Percentiles rank a stretch among this genome's conserved stretches.
phyloP scores from a whole-genome alignment of 1,140 invertebrate genomes.

The Elymnias hypermnestra region DNA sequence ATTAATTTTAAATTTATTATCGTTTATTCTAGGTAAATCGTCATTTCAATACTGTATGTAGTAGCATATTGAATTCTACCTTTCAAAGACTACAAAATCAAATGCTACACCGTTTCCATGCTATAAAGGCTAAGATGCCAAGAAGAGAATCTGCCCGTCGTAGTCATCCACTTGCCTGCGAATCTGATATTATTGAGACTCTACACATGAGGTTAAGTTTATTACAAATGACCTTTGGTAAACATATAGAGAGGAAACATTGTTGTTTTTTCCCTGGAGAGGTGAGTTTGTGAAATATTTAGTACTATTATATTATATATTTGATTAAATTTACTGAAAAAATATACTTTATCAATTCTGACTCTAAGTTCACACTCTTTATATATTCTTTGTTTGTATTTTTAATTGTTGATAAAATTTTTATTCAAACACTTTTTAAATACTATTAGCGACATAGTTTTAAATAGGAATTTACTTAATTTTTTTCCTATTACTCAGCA shows the following conservation, averaged over 20 bases:
- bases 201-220: slow-evolving; percentile 91
- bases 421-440: too few relatives aligned
- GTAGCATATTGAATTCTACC: slow-evolving; percentile 86
- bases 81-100: slow-evolving; percentile 88
- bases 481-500: too few relatives aligned
- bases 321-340: too few relatives aligned
- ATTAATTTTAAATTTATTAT: neutral
- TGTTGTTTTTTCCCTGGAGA: slow-evolving; percentile 94
- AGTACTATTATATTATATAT: neutral
- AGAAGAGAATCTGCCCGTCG: slow-evolving; percentile 88
- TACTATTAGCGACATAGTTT: too few relatives aligned
- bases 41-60: slow-evolving; percentile 86
- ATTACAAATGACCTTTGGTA: slow-evolving; percentile 93
- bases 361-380: too few relatives aligned
- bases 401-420: too few relatives aligned
- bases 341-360: too few relatives aligned
- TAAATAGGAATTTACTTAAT: too few relatives aligned
- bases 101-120: slow-evolving; percentile 87
- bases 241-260: slow-evolving; percentile 92
- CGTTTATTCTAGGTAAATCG: slow-evolving; percentile 81
- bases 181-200: slow-evolving; percentile 93
- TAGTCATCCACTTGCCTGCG: slow-evolving; percentile 89
- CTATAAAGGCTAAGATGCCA: slow-evolving; percentile 93
- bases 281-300: slow-evolving; percentile 71
- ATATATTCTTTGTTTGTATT: too few relatives aligned